Percentiles rank a stretch among this genome's conserved stretches.
These are phyloP conservation scores for Diaprepes abbreviatus DNA, from an alignment of 2,888 invertebrate genomes.

Conservation along the genomic window DNA sequence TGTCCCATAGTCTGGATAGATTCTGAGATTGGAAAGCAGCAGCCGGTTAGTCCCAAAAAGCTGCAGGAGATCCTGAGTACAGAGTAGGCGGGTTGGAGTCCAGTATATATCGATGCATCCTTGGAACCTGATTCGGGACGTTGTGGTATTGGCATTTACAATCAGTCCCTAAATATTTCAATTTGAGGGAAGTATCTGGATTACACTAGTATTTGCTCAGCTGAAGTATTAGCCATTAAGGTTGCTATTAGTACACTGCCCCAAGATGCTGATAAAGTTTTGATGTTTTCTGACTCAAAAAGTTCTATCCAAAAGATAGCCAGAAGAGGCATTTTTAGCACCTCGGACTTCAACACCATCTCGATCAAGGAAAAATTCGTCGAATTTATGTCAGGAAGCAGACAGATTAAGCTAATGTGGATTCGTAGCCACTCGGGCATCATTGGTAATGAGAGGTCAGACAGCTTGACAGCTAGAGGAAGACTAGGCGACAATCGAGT, in stretches of 20 bases:
- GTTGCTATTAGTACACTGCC: neutral
- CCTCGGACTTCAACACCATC: no score
- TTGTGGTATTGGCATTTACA: slow-evolving; percentile 1
- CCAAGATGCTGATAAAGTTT: neutral
- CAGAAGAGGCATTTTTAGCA: no score
- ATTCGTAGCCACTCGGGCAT: neutral
- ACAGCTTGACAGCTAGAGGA: no score
- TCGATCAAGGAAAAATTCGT: neutral
- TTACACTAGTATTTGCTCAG: neutral
- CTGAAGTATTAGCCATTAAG: neutral
- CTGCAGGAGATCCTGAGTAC: no score
- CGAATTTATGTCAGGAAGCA: neutral
- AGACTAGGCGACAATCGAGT: no score
- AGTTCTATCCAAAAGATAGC: neutral
- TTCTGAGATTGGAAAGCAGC: slow-evolving; percentile 1
- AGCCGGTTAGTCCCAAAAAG: neutral
- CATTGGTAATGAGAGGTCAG: neutral
- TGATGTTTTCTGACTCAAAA: neutral
- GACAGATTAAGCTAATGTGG: no score
- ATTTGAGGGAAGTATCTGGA: neutral
- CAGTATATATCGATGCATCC: no score
- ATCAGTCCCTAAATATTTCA: neutral
- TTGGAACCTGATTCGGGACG: no score
- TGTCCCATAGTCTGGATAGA: neutral
- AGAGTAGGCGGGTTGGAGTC: no score